Evolutionary conservation across 1,140 invertebrate genomes (phyloP), one percentile per base, ranked within the genome.

Genomic region (Brachionus koreanus): DNA sequence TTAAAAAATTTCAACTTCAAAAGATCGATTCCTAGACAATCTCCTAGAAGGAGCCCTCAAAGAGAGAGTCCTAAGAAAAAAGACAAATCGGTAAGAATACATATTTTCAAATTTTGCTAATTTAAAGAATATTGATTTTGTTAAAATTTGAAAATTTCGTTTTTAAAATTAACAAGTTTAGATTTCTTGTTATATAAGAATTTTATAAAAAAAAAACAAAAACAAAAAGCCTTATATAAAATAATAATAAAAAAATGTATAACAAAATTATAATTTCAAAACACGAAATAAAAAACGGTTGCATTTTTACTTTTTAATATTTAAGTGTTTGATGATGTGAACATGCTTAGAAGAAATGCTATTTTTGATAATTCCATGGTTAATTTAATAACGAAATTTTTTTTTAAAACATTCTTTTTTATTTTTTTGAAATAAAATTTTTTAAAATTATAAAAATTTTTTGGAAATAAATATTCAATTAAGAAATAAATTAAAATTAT

Each of bases 21-120:
- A 9, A 69, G 65, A 9, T 39, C 16, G 9, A 0, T 19, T 13
- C 65, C 29, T 6, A 13, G 16, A 69, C 7, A 19, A 37, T 39
- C 65, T n/a, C n/a, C 35, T 39, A 19, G n/a, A 39, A 69, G 35
- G 39, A 12, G 6, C 33, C 35, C 23, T 16, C 6, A 69, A 5
- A 69, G 65, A 39, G 33, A 69, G 16, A 69, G 65, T 43, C 65
- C 65, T 6, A 69, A 69, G 65, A 69, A 69, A 69, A 69, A 69
- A 39, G 35, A 67, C 63, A 67, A 67, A 35, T 9, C 3, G 3
- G 65, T 69, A 69, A 69, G 35, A 69, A 69, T 3, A 39, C 4
- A 57, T n/a, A 57, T n/a, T n/a, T 57, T 16, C 23, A 57, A 7
- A n/a, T 57, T 16, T 16, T 6, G 6, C 6, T 6, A 16, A n/a